phyloP scores from a whole-genome alignment of 2,113 vertebrate genomes.

The Caretta caretta region DNA sequence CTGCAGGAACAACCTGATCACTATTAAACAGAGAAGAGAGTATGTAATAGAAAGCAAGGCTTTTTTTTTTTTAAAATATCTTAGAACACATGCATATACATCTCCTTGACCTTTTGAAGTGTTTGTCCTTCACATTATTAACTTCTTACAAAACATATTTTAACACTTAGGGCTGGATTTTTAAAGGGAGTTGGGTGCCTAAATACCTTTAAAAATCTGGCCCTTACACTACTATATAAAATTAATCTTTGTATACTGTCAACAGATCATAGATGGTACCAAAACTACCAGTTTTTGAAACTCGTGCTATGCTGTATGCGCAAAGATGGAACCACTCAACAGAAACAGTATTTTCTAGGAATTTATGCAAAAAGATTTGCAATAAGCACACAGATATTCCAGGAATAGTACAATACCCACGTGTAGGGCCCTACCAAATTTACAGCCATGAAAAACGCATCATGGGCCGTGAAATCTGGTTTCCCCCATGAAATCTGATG shows the following conservation, averaged over 20 bases:
- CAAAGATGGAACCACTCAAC: background rate
- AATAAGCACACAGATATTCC: background rate
- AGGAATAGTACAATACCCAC: background rate
- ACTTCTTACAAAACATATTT: background rate
- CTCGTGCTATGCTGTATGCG: background rate
- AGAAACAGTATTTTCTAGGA: background rate
- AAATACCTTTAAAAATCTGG: background rate
- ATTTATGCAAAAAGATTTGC: background rate
- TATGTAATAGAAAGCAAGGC: accelerated
- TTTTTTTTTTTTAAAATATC: accelerated
- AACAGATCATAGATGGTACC: background rate
- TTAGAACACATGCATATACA: too few species aligned
- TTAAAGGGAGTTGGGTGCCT: background rate
- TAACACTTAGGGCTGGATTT: background rate
- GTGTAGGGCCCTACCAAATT: background rate
- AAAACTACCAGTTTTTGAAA: background rate
- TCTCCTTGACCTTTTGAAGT: background rate
- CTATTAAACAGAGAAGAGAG: constrained; percentile 53
- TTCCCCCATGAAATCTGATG: too few species aligned
- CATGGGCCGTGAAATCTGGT: too few species aligned
- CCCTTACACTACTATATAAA: background rate
- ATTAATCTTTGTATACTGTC: background rate
- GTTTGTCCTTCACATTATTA: background rate
- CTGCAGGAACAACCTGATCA: constrained; percentile 89
- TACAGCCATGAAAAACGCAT: too few species aligned